Base-by-base conservation (phyloP, 1,140 invertebrate species). In the Copidosoma floridanum region DNA sequence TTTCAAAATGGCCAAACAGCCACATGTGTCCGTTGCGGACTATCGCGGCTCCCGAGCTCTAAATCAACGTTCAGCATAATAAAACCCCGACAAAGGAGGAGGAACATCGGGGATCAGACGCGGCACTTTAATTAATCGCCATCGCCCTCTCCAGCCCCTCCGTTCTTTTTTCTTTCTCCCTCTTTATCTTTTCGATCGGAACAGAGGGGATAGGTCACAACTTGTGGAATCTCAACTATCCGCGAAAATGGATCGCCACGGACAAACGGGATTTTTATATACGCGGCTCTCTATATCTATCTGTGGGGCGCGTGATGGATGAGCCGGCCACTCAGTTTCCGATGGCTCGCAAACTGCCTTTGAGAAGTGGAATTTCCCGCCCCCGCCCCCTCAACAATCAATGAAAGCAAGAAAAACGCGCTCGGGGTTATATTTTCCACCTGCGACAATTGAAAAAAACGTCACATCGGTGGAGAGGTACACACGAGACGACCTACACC, bases 41-140 rank as follows among this genome's bases (percentile, higher is more conserved):
- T n/a, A n/a, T n/a, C n/a, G n/a, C n/a, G n/a, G 66, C 68, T 62
- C 65, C 66, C 64, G 65, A 71, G 52, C 68, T 68, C 75, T 78
- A 76, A 77, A 77, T 78, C 73, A 78, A 78, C 74, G 71, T 73
- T 72, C 69, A 73, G 70, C 68, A 76, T 77, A 75, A 76, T 76
- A 77, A 77, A 78, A 78, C 65, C 64, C 59, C 65, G 61, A 63
- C 67, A 6, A n/a, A n/a, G n/a, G n/a, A n/a, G n/a, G n/a, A n/a
- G n/a, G n/a, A n/a, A n/a, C n/a, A n/a, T n/a, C 14, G 14, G 21
- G 10, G 32, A 35, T 65, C 59, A 46, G 51, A 63, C 47, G 61
- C 61, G 53, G 67, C 59, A 67, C 66, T 72, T 71, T 73, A 73
- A 76, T 70, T 71, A 72, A 73, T 75, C 63, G 59, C 65, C 41